Evolutionary conservation across 2,113 vertebrate species (phyloP).

Genomic region (Notarius quadriscutis): DNA sequence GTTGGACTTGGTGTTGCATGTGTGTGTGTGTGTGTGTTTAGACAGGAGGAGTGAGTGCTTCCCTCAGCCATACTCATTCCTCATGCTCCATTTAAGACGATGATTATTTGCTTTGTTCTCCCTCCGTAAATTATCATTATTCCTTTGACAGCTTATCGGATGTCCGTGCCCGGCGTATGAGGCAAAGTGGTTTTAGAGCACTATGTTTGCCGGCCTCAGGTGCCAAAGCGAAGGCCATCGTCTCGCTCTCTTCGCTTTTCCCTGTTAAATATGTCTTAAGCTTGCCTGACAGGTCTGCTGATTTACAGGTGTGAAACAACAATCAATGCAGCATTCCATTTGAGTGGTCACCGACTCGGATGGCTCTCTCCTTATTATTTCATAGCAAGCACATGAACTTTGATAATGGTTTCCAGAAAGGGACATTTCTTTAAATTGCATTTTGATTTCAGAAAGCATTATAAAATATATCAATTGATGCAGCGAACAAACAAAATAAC

Average conservation of each 20-base stretch:
- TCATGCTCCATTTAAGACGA: constrained; percentile 65
- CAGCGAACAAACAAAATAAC: neutral
- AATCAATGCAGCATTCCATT: constrained; percentile 40
- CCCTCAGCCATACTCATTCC: constrained; percentile 57
- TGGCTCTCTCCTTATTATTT: constrained; percentile 49
- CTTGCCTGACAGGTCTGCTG: constrained; percentile 42
- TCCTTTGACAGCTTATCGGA: constrained; percentile 57
- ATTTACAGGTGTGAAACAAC: constrained; percentile 47
- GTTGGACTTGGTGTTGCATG: constrained; percentile 11
- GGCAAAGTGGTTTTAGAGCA: constrained; percentile 58
- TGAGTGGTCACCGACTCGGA: constrained; percentile 24
- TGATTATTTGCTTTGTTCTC: constrained; percentile 63
- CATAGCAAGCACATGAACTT: constrained; percentile 7
- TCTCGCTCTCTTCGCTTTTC: constrained; percentile 23
- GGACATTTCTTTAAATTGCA: neutral
- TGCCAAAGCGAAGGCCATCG: constrained; percentile 24
- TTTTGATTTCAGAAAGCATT: neutral
- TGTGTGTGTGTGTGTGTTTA: constrained; percentile 37
- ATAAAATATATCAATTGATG: neutral
- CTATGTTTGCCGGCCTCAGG: constrained; percentile 44
- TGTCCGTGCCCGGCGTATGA: constrained; percentile 25
- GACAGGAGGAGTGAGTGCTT: constrained; percentile 34
- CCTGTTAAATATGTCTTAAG: constrained; percentile 33
- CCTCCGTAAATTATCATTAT: constrained; percentile 62
- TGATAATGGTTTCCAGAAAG: neutral